Evolutionary conservation across 2,888 invertebrate genomes (phyloP), one percentile per base, ranked within the genome.

Genomic region (Apodemia hepburni): DNA sequence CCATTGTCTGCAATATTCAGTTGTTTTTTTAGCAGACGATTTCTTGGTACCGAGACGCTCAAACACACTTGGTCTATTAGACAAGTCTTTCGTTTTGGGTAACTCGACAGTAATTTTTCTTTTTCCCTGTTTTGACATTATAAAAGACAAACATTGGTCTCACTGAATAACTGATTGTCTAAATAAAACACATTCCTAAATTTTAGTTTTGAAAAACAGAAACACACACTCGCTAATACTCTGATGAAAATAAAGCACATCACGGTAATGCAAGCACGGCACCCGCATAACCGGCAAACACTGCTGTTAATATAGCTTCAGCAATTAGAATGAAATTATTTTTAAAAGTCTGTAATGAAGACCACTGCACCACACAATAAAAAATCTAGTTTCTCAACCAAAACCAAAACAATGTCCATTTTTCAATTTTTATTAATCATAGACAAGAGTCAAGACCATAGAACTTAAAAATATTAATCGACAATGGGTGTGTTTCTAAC

Each of bases 31-130:
- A 71, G 81, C 80, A 82, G 92, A 80, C 77, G 92, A 84, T 78
- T 95, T 95, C 87, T 95, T 95, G 58, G 95, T 96, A 73, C 96
- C 96, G 77, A 96, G 93, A 75, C 96, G 93, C 87, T 96, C 96
- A 88, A 96, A 96, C 72, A 96, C 96, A 92, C 96, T 96, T 71
- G 95, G 96, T 84, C 96, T 93, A 78, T 87, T 87, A 81, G 93
- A 82, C 74, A 93, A 85, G 80, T 93, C 93, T 91, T 94, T 95
- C 81, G 92, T 92, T 92, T 94, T 94, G 80, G 94, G 93, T 86
- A 95, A 92, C 87, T 95, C 95, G 84, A 95, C 95, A 82, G 95
- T 94, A 85, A 95, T 95, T 93, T 95, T 95, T 85, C 95, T 94
- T 93, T 95, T 94, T 87, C 94, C 93, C 93, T 93, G 94, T 92